Evolutionary conservation across 2,113 vertebrate species (phyloP).

Genomic region (Ceyx melanurus): DNA sequence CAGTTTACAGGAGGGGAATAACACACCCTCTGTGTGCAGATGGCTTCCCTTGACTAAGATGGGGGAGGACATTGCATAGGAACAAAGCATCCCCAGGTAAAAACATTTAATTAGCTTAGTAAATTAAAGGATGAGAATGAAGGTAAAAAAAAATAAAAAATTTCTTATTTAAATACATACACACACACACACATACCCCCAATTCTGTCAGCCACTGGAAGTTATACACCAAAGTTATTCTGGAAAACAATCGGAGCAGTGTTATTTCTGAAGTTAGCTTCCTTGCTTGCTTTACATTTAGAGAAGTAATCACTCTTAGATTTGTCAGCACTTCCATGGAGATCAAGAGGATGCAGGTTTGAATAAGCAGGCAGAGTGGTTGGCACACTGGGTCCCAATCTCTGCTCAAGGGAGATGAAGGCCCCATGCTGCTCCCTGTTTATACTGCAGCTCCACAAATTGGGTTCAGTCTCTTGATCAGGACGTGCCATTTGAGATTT

Average conservation of each 20-base stretch:
- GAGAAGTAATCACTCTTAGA: not conserved
- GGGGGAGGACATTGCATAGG: not conserved
- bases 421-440: not conserved
- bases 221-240: not conserved
- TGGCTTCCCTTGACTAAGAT: not conserved
- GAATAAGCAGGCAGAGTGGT: not conserved
- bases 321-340: not conserved
- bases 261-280: not conserved
- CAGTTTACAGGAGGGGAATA: not conserved
- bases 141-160: not conserved
- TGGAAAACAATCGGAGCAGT: not conserved
- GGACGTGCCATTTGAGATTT: not conserved
- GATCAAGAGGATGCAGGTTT: conserved; percentile 1
- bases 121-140: not conserved
- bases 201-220: not conserved
- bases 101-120: not conserved
- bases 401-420: not conserved
- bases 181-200: too few relatives aligned
- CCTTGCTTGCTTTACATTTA: not conserved
- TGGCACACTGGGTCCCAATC: not conserved
- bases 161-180: not conserved
- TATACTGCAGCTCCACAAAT: accelerated
- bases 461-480: not conserved
- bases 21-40: not conserved
- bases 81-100: not conserved